Evolutionary conservation across 2,113 vertebrate genomes (phyloP), one percentile per base, ranked within the genome.

Genomic region (Illadopsis cleaveri): DNA sequence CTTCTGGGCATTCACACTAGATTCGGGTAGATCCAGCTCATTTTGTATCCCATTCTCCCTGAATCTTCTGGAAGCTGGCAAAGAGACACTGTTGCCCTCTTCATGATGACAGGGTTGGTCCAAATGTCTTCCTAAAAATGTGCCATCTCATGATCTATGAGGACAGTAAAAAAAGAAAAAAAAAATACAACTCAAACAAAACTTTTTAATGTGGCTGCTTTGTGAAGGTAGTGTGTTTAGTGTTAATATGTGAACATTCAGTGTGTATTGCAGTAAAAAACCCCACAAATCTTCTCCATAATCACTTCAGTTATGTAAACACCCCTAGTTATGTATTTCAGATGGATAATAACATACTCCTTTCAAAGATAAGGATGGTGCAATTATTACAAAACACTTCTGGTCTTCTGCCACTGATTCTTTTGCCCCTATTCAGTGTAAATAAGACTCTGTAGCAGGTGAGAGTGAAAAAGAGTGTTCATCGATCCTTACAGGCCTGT

Each of bases 261-360:
- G 12, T 69, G 44, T 71, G 9, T 30, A 15, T 65, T 93, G 44
- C 37, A 79, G 15, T 69, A 42, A 84, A 66, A 82, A 33, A 0
- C 0, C 5, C 0, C 5, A 12, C 25, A 44, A 73, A 20, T 15
- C 10, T n/a, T 45, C 61, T 45, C n/a, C 6, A 4, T 61, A 51
- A 66, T 82, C 30, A 19, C n/a, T 88, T 64, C 30, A 76, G 38
- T 78, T 69, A 27, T 37, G 84, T 87, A 76, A 85, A 50, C 21
- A 75, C 23, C 11, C 5, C 18, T 69, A 23, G 6, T 71, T 80
- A 17, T 12, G 13, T 62, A 54, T 83, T 93, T 95, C 30, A 19
- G 9, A 4, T 1, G 0, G 45, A 22, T 42, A 57, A 79, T 28
- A 70, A 51, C 1, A 2, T 31, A 31, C 22, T 70, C 11, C 22